phyloP scores from a whole-genome alignment of 2,113 vertebrate genomes.

The Delphinapterus leucas region DNA sequence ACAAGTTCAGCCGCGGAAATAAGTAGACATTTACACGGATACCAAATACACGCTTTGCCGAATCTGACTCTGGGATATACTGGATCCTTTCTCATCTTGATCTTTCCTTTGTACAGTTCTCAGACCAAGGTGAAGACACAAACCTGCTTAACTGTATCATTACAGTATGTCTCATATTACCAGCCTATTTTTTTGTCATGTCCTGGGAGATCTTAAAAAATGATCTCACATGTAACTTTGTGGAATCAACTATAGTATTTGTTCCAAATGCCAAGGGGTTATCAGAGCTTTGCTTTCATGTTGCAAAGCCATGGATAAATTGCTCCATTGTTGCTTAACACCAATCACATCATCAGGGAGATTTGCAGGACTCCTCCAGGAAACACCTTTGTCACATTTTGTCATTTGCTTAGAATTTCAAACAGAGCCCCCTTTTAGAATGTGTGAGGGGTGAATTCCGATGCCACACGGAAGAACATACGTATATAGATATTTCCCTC shows the following conservation, averaged over 20 bases:
- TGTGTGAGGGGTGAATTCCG: background rate
- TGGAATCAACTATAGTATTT: background rate
- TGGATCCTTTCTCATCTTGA: background rate
- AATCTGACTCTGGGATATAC: background rate
- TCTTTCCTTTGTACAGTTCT: background rate
- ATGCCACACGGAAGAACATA: background rate
- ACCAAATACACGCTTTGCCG: background rate
- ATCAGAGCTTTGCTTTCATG: conserved; percentile 18
- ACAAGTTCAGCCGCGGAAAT: background rate
- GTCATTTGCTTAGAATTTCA: background rate
- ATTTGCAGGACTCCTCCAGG: background rate
- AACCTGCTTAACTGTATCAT: background rate
- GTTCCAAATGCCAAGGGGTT: background rate
- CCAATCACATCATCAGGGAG: background rate
- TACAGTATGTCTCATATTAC: background rate
- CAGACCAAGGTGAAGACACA: background rate
- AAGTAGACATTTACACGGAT: background rate
- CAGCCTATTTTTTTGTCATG: background rate
- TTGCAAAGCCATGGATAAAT: background rate
- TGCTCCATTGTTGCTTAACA: background rate
- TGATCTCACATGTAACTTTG: background rate
- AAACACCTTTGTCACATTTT: background rate
- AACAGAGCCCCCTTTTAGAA: background rate
- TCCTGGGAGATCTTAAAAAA: background rate
- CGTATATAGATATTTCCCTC: background rate